Percentiles rank a stretch among this genome's conserved stretches.
These are phyloP conservation scores for Biston stratarius DNA, from an alignment of 2,888 invertebrate species.

Conservation along the genomic window DNA sequence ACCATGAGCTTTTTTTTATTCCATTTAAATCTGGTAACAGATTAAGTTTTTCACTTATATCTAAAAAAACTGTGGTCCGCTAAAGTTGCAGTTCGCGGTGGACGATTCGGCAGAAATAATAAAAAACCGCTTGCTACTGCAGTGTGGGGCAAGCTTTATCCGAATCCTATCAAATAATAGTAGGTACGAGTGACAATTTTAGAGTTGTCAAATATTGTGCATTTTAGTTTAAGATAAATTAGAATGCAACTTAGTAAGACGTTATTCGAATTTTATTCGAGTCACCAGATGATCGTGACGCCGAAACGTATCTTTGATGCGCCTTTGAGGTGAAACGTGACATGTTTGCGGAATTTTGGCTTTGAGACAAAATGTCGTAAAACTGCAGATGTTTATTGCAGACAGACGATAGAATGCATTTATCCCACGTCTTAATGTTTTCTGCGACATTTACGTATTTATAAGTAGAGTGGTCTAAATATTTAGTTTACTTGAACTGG, in stretches of 20 bases:
- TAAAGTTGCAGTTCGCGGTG: too few species aligned
- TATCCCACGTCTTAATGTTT: constrained; percentile 3
- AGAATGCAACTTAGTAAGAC: constrained; percentile 4
- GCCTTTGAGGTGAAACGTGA: constrained; percentile 18
- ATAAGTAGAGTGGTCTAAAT: not conserved
- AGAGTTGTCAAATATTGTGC: not conserved
- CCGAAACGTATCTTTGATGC: constrained; percentile 27
- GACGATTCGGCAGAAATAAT: too few species aligned
- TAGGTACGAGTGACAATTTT: not conserved
- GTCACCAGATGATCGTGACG: constrained; percentile 52
- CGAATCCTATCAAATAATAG: too few species aligned
- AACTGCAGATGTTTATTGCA: constrained; percentile 19
- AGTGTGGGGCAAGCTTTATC: too few species aligned
- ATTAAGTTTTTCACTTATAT: too few species aligned
- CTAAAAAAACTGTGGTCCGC: too few species aligned
- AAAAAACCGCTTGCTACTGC: too few species aligned
- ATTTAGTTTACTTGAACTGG: not conserved
- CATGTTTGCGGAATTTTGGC: constrained; percentile 15
- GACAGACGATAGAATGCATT: constrained; percentile 40
- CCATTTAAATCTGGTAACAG: too few species aligned
- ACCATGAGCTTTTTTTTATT: too few species aligned
- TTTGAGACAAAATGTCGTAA: constrained; percentile 18
- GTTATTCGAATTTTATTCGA: not conserved
- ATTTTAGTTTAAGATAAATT: not conserved
- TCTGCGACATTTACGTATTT: not conserved